A percentile compares a stretch with the other conserved stretches of the same genome.
These are phyloP conservation scores for Orthosia cruda DNA, from an alignment of 2,888 invertebrate genomes.

Conservation along the genomic window DNA sequence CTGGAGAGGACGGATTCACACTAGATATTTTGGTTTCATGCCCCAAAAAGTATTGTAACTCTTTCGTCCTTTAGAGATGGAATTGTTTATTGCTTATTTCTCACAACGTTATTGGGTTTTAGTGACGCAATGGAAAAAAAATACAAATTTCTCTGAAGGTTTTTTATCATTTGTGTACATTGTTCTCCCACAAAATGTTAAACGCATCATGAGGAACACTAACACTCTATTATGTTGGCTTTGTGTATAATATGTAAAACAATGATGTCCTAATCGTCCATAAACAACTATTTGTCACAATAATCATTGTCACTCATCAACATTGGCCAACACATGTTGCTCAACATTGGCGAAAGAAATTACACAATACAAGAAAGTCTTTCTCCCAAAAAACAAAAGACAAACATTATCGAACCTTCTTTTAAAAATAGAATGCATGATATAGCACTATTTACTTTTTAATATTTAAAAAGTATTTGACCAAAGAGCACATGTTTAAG, in stretches of 20 bases:
- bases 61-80: too few relatives aligned
- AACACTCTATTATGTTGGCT: conserved; percentile 18
- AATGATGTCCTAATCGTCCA: conserved; percentile 30
- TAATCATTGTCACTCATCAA: conserved; percentile 37
- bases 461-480: conserved; percentile 41
- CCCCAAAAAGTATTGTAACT: too few relatives aligned
- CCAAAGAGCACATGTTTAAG: conserved; percentile 33
- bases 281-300: conserved; percentile 43
- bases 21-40: too few relatives aligned
- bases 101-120: background rate
- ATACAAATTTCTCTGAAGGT: background rate
- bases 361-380: conserved; percentile 58
- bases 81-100: background rate
- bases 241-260: conserved; percentile 23
- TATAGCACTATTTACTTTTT: conserved; percentile 42
- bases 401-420: conserved; percentile 51
- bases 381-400: conserved; percentile 58
- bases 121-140: background rate
- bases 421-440: conserved; percentile 38
- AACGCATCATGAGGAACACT: conserved; percentile 15
- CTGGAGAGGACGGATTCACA: too few relatives aligned
- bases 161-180: conserved; percentile 25
- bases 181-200: conserved; percentile 17
- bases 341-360: conserved; percentile 53
- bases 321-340: conserved; percentile 46